Base-by-base conservation (phyloP, 2,113 vertebrate genomes). In the Platycercus adscitus region DNA sequence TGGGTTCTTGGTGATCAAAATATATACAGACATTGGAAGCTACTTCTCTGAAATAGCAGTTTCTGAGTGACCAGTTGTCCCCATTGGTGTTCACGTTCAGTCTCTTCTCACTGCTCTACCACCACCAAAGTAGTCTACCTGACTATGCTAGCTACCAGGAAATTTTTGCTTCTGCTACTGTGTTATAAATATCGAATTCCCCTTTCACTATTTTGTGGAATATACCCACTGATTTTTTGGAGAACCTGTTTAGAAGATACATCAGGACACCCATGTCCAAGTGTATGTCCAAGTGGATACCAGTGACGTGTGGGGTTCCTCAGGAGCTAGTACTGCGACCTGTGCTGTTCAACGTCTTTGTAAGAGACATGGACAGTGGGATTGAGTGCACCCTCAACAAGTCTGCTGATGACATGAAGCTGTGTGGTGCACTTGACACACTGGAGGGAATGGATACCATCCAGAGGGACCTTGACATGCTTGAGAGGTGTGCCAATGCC, bases 181-280 rank as follows among this genome's bases (percentile, higher is more conserved):
- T 53, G 31, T 52, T 81, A 29, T 44, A 84, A 33, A 55, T 44
- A 64, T 8, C 7, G 65, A 56, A 33, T 77, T 77, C 11, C 19
- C 4, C 17, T 39, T 11, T 65, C 14, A 39, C 6, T 4, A 17
- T 69, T 61, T 9, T 77, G 5, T 76, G 16, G 6, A 1, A 0
- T 5, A 6, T 29, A 83, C 4, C 7, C 20, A 20, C 2, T 50
- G 33, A 52, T 6, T 15, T 64, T 83, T 64, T 80, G 3, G 26
- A 16, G 7, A 64, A 61, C 1, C 1, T 29, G 3, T 46, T 85
- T 58, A 63, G 56, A 76, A 82, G 31, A 14, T 31, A 17, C 21
- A 58, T 58, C 21, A 58, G 33, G 33, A 35, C 21, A 58, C 56
- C 56, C 35, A 23, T 23, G 35, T 37, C 35, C 35, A 37, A 37